These are phyloP conservation scores for Andinoacara biseriatus DNA, from an alignment of 2,113 vertebrate genomes.

Conservation along the genomic window DNA sequence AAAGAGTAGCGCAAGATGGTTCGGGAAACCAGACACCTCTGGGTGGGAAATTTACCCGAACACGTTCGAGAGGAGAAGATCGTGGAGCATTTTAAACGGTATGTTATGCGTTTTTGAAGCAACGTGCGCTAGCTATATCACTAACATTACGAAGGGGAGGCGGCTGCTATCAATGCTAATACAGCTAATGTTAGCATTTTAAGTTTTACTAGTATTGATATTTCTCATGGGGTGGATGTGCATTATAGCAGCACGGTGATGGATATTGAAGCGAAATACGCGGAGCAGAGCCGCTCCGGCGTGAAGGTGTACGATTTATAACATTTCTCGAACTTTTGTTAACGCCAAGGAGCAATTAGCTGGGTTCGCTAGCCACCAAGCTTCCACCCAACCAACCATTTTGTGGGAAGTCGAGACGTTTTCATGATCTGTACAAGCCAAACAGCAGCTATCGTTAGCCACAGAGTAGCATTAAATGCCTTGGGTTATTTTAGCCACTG, in stretches of 20 bases:
- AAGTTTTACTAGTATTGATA: constrained; percentile 8
- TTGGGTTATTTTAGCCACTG: background rate
- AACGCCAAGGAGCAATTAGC: constrained; percentile 31
- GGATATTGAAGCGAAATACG: background rate
- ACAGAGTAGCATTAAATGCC: background rate
- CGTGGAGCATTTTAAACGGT: constrained; percentile 99
- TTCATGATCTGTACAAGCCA: constrained; percentile 56
- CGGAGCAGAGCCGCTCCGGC: accelerated
- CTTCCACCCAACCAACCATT: constrained; percentile 71
- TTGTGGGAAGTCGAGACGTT: constrained; percentile 76
- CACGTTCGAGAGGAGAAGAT: constrained; percentile 99
- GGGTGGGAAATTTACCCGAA: constrained; percentile 99
- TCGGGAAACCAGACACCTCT: constrained; percentile 99
- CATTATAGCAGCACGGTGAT: background rate
- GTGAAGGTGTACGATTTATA: background rate
- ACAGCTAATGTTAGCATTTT: constrained; percentile 50
- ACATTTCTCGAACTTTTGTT: constrained; percentile 53
- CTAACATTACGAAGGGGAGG: constrained; percentile 24
- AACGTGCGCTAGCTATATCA: constrained; percentile 63
- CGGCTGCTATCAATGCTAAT: constrained; percentile 50
- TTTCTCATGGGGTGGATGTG: background rate
- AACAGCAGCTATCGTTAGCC: constrained; percentile 41
- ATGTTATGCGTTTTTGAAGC: constrained; percentile 77
- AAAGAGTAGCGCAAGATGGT: constrained; percentile 87
- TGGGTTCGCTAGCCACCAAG: constrained; percentile 55